Percentiles rank a stretch among this genome's conserved stretches.
Evolutionary conservation across 2,888 invertebrate species (phyloP).

Genomic region (Poecilobothrus nobilitatus): DNA sequence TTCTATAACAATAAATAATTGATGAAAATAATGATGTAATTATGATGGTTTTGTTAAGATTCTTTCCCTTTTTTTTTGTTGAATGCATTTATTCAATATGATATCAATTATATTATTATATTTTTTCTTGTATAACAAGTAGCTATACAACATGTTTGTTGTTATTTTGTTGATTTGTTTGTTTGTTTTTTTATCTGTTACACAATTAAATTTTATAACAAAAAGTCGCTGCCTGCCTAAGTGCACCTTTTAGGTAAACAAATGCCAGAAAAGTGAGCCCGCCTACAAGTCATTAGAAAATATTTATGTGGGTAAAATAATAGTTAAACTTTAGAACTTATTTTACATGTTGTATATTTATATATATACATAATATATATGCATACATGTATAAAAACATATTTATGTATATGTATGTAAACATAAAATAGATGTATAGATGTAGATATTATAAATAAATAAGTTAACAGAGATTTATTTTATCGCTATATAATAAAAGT

Average conservation of each 20-base stretch:
- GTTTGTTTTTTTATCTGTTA: not conserved
- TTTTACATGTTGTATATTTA: not conserved
- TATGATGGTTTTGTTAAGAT: not conserved
- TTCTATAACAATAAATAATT: not conserved
- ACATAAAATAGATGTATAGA: not conserved
- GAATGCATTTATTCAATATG: too few relatives aligned
- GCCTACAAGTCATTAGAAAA: slow-evolving; percentile 9
- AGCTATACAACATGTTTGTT: not conserved
- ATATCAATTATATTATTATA: too few relatives aligned
- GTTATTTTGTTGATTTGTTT: not conserved
- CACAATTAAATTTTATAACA: not conserved
- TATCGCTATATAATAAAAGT: not conserved
- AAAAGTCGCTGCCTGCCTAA: not conserved
- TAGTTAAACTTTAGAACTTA: not conserved
- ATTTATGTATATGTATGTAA: not conserved
- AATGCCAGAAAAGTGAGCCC: slow-evolving; percentile 9
- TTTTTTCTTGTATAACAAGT: not conserved
- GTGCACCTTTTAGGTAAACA: slow-evolving; percentile 8
- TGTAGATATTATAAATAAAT: too few relatives aligned
- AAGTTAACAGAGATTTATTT: not conserved
- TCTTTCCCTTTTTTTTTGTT: too few relatives aligned
- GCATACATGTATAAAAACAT: too few relatives aligned
- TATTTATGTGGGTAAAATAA: slow-evolving; percentile 7
- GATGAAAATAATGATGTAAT: not conserved
- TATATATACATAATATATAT: not conserved